These are phyloP conservation scores for Xiphophorus maculatus DNA, from an alignment of 2,113 vertebrate species.

Conservation along the genomic window DNA sequence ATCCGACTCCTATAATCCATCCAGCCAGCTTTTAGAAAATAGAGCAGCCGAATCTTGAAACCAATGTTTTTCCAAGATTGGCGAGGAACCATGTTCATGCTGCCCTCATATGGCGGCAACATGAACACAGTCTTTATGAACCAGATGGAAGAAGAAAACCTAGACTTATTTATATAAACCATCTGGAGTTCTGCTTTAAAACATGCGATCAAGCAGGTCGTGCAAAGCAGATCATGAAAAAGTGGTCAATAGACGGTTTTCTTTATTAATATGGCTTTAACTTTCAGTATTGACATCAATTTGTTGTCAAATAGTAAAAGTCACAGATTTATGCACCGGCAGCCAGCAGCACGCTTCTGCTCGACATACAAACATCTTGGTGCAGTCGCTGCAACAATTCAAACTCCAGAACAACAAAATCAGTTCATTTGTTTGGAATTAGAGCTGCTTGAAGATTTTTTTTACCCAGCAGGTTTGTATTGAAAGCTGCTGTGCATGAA, in stretches of 20 bases:
- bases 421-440: neutral
- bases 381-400: constrained; percentile 3
- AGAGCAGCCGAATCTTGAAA: neutral
- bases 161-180: neutral
- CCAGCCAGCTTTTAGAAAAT: neutral
- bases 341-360: constrained; percentile 1
- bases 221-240: too few species aligned
- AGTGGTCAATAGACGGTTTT: neutral
- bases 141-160: neutral
- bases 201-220: neutral
- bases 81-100: neutral
- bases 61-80: neutral
- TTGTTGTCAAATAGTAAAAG: constrained; percentile 27
- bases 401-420: neutral
- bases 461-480: neutral
- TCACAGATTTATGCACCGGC: constrained; percentile 5
- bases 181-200: neutral
- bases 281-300: constrained; percentile 8
- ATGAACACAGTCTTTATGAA: neutral
- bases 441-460: neutral
- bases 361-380: neutral
- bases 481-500: neutral
- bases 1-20: neutral
- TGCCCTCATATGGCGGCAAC: neutral
- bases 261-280: neutral